Conservation (phyloP, 1,140 invertebrate species). For the Lucilia cuprina region DNA sequence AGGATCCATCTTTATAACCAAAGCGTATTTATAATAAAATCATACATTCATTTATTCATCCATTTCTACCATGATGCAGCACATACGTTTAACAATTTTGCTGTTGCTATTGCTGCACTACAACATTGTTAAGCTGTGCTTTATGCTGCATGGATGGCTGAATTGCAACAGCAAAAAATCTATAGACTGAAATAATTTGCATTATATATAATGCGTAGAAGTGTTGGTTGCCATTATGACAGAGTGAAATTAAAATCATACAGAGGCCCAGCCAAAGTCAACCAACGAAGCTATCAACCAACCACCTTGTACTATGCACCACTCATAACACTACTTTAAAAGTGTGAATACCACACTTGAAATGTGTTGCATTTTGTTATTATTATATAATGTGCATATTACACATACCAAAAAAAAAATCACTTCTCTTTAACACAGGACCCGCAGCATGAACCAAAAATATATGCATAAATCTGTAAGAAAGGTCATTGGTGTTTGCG, state of each 20-base stretch:
- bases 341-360: conserved; percentile 14
- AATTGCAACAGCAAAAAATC: conserved; percentile 12
- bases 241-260: background rate
- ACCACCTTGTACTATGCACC: background rate
- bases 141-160: background rate
- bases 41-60: background rate
- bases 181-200: conserved; percentile 15
- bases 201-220: background rate
- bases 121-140: background rate
- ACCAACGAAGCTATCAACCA: background rate
- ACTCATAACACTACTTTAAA: conserved; percentile 9
- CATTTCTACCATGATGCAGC: background rate
- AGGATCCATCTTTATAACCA: background rate
- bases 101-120: background rate
- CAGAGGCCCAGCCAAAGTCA: background rate
- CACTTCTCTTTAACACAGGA: no score
- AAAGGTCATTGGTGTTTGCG: no score
- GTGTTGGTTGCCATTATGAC: background rate
- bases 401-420: background rate
- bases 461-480: no score
- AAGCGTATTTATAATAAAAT: background rate
- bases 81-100: background rate
- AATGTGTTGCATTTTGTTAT: conserved; percentile 16
- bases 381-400: background rate
- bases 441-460: no score